Conservation (phyloP, 2,113 vertebrate species). For the Oryzias javanicus region DNA sequence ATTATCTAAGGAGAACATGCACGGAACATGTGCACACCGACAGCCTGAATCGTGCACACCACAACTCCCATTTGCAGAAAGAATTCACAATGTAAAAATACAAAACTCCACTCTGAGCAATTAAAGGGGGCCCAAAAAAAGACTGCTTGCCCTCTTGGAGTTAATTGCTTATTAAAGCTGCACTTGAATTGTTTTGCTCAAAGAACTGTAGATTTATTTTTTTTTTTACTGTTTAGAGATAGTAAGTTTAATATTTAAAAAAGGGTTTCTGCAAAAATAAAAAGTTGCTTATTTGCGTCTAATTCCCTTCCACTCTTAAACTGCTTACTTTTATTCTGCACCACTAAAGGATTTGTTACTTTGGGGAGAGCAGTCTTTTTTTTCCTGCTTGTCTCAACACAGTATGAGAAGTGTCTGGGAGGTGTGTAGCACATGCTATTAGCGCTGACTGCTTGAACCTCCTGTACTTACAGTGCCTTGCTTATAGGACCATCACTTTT, state of each 20-base stretch:
- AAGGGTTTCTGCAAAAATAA: conserved; percentile 12
- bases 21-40: conserved; percentile 4
- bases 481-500: conserved; percentile 68
- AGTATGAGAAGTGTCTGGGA: conserved; percentile 38
- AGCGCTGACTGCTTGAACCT: conserved; percentile 47
- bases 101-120: conserved; percentile 23
- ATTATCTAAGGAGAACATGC: conserved; percentile 38
- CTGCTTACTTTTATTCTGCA: conserved; percentile 43
- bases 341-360: conserved; percentile 37
- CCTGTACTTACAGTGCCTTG: conserved; percentile 60
- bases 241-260: conserved; percentile 31
- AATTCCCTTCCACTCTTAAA: conserved; percentile 18
- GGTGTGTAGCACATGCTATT: conserved; percentile 47
- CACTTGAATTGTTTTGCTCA: conserved; percentile 47
- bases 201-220: conserved; percentile 53
- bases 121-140: conserved; percentile 23
- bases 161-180: conserved; percentile 68
- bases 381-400: conserved; percentile 19
- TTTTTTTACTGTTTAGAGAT: conserved; percentile 41
- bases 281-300: neutral
- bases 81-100: conserved; percentile 33
- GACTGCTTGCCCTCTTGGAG: conserved; percentile 52
- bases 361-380: conserved; percentile 15
- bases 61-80: conserved; percentile 15
- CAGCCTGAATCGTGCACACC: conserved; percentile 14